A percentile compares a stretch with the other conserved stretches of the same genome.
Conservation (phyloP, 2,113 vertebrate genomes). For the Ageneiosus marmoratus region DNA sequence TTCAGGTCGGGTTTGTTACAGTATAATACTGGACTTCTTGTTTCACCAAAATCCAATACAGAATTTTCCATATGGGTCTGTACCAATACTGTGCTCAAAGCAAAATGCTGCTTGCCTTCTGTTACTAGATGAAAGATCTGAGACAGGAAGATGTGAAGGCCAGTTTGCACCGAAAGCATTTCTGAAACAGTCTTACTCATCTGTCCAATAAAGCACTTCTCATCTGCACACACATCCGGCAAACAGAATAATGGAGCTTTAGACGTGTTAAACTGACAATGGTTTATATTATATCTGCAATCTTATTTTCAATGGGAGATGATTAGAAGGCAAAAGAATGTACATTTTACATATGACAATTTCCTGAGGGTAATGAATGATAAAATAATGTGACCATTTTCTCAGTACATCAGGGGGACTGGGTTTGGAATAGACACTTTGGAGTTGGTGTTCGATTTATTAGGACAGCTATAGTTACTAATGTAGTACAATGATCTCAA, state of each 20-base stretch:
- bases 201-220: conserved; percentile 1
- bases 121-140: background rate
- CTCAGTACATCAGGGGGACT: background rate
- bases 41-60: background rate
- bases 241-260: background rate
- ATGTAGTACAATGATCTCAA: background rate
- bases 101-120: background rate
- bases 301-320: background rate
- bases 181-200: background rate
- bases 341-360: background rate
- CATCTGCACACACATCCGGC: background rate
- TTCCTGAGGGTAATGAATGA: background rate
- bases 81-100: background rate
- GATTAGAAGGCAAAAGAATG: background rate
- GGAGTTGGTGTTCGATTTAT: background rate
- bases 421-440: background rate
- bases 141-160: background rate
- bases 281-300: background rate
- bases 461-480: background rate
- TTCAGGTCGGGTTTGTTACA: too few relatives aligned
- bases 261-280: too few relatives aligned
- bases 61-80: background rate
- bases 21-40: background rate
- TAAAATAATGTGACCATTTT: background rate
- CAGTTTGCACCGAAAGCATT: background rate